A percentile compares a stretch with the other conserved stretches of the same genome.
Conservation (phyloP, 2,888 invertebrate genomes). For the Leptinotarsa peninsularis region DNA sequence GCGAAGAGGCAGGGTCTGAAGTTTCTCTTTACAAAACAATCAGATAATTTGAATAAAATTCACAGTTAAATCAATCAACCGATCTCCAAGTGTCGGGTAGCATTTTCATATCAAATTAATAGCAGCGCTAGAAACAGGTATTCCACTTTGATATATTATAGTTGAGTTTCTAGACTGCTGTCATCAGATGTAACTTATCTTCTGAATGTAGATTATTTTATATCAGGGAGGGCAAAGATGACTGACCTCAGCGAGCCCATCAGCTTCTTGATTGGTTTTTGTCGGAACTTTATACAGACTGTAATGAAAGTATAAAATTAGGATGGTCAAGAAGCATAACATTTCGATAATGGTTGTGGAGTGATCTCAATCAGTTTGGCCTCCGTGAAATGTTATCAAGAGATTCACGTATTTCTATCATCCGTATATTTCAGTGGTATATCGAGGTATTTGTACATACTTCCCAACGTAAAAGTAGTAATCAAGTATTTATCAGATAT, state of each 20-base stretch:
- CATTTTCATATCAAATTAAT: not conserved
- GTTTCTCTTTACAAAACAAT: too few species aligned
- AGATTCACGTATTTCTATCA: not conserved
- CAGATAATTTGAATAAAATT: too few species aligned
- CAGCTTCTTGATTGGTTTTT: slow-evolving; percentile 21
- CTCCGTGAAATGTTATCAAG: not conserved
- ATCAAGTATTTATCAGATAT: too few species aligned
- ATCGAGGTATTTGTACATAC: too few species aligned
- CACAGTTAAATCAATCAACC: too few species aligned
- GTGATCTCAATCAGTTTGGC: slow-evolving; percentile 2
- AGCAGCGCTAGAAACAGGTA: slow-evolving; percentile 13
- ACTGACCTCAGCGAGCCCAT: slow-evolving; percentile 14
- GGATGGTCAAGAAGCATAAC: slow-evolving; percentile 14
- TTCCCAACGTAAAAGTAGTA: too few species aligned
- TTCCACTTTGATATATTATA: slow-evolving; percentile 9
- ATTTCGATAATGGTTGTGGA: slow-evolving; percentile 11
- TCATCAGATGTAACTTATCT: not conserved
- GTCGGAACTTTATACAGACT: slow-evolving; percentile 4
- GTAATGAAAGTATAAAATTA: slow-evolving; percentile 12
- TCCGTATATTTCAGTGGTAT: not conserved
- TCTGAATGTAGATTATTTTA: slow-evolving; percentile 14
- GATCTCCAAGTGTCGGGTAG: not conserved
- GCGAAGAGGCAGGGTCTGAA: too few species aligned
- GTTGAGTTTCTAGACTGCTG: not conserved
- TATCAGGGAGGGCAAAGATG: slow-evolving; percentile 15